Evolutionary conservation across 2,888 invertebrate genomes (phyloP), one percentile per base, ranked within the genome.

Genomic region (Caenorhabditis sp.): DNA sequence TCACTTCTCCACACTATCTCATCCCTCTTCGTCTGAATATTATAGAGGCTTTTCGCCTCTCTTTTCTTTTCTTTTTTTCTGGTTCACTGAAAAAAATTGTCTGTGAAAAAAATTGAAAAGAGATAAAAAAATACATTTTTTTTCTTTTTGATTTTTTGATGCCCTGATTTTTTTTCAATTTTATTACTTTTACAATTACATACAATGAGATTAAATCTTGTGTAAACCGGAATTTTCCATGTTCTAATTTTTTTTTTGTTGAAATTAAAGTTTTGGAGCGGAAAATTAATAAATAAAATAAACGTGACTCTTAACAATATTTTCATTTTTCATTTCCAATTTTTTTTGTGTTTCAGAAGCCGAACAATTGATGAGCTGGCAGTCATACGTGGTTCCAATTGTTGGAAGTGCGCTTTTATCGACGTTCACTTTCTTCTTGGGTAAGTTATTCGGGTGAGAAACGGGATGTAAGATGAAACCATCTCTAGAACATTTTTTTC

Each of bases 381-480:
- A 78, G 26, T 78, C 82, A 31, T 82, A 82, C 49, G 69, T 82
- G n/a, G 67, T 86, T 10, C 85, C 85, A 17, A 73, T 84, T 17
- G 63, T 80, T 36, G 80, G 81, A 23, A 78, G 76, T 60, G 77
- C 79, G 23, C 56, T 78, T 26, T 57, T 82, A 1, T 77, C 77
- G 31, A 70, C 76, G 38, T 63, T 81, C 49, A 76, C 78, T 17
- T 82, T 76, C 62, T 78, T 77, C 50, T 59, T 82, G 17, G 82
- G 82, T 65, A 59, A 56, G 57, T 43, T 17, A 12, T 10, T 10
- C 8, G 43, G 36, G 5, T 36, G 5, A 8, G 36, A 5, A 20
- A 59, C 21, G 27, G 5, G 36, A 10, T 36, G 5, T 36, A 8
- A 36, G 36, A 36, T 5, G 36, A 5, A 36, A 36, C 5, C 5